These are phyloP conservation scores for Characodon lateralis DNA, from an alignment of 2,797 vertebrate species.

Conservation along the genomic window DNA sequence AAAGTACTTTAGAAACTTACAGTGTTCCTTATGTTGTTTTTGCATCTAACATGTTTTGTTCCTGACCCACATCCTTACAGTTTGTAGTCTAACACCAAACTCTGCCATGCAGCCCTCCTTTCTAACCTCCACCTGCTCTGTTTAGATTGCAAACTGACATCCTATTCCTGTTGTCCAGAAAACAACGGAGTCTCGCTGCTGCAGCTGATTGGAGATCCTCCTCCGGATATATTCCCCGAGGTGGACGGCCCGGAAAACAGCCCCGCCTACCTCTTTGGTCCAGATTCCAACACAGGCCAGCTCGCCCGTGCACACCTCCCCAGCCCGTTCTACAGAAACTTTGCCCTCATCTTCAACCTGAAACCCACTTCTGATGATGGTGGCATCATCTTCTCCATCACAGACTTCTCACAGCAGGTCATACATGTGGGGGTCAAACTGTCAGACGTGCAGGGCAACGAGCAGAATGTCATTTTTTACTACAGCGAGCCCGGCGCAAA, in stretches of 20 bases:
- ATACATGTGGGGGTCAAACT: constrained; percentile 90
- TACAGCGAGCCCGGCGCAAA: constrained; percentile 86
- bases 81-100: constrained; percentile 51
- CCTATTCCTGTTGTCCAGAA: constrained; percentile 57
- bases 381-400: constrained; percentile 89
- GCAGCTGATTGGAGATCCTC: constrained; percentile 90
- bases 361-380: constrained; percentile 81
- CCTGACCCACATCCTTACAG: constrained; percentile 16
- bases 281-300: constrained; percentile 84
- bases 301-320: constrained; percentile 88
- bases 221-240: constrained; percentile 79
- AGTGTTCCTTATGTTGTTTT: neutral
- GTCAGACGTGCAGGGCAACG: constrained; percentile 67
- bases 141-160: constrained; percentile 27
- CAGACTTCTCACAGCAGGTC: constrained; percentile 83
- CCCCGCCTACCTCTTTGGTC: constrained; percentile 84
- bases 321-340: constrained; percentile 88
- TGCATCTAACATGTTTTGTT: constrained; percentile 14
- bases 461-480: constrained; percentile 87
- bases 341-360: constrained; percentile 88
- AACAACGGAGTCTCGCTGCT: constrained; percentile 86
- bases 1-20: neutral
- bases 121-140: constrained; percentile 20
- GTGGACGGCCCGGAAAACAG: constrained; percentile 81
- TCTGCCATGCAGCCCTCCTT: constrained; percentile 61